Evolutionary conservation across 2,113 vertebrate genomes (phyloP), one percentile per base, ranked within the genome.

Genomic region (Chlorodrepanis virens): DNA sequence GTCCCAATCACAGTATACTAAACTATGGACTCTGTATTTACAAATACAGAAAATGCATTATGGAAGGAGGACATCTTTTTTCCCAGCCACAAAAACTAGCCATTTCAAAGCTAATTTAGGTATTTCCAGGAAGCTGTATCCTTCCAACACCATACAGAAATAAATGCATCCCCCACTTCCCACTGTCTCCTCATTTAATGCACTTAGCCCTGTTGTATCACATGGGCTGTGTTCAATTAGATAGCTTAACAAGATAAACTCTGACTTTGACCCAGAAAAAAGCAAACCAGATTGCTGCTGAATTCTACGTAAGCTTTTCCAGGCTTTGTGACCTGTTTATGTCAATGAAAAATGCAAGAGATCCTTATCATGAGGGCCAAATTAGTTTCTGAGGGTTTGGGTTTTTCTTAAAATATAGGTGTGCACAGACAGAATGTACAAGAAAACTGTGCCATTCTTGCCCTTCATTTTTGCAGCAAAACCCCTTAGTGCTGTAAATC

Each of bases 181-280:
- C 78, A 69, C 81, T 84, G 44, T 68, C 96, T 96, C 52, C 53
- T 96, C 72, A 76, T 96, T 97, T 96, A 98, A 97, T 96, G 65
- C 77, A 96, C 81, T 97, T 94, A 87, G 93, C 96, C 87, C 77
- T 94, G 82, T 94, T 93, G 80, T 92, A 87, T 95, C 96, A 91
- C 91, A 94, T 92, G 95, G 92, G 53, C 95, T 97, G 90, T 97
- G 94, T 97, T 98, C 98, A 97, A 92, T 98, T 98, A 98, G 97
- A 97, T 94, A 97, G 89, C 87, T 97, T 98, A 98, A 97, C 94
- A 97, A 83, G 87, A 98, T 98, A 98, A 98, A 97, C 97, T 97
- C 95, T 96, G 97, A 97, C 96, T 97, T 89, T 97, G 97, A 97
- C 97, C 96, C 97, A 98, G 97, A 98, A 97, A 97, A 97, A 96